A percentile compares a stretch with the other conserved stretches of the same genome.
Evolutionary conservation across 35 echinoderm and acorn worm species (phyloP).

Genomic region (Apostichopus californicus): DNA sequence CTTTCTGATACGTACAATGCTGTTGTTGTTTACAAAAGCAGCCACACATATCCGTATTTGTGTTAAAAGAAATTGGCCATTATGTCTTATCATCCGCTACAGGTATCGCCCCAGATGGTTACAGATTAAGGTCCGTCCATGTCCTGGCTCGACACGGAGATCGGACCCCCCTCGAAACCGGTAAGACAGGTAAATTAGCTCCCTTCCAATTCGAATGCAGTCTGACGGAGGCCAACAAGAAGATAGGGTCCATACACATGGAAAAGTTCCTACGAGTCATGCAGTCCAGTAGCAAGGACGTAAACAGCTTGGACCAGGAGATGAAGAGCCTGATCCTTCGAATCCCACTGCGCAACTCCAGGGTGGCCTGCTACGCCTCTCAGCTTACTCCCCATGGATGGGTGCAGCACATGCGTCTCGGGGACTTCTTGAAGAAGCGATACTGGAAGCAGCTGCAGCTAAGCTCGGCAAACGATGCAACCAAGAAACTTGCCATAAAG

Average conservation of each 20-base stretch:
- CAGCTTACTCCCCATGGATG: slow-evolving; percentile 40
- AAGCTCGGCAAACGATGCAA: background rate
- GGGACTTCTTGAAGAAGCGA: slow-evolving; percentile 8
- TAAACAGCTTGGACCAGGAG: background rate
- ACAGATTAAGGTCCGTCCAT: slow-evolving; percentile 14
- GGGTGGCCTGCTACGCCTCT: background rate
- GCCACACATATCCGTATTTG: too few species aligned
- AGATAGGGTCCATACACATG: slow-evolving; percentile 40
- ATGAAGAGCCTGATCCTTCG: background rate
- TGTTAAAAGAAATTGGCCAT: background rate
- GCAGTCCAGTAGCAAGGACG: background rate
- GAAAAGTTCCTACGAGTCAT: slow-evolving; percentile 1
- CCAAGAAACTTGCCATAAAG: slow-evolving; percentile 12
- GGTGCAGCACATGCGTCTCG: slow-evolving; percentile 49
- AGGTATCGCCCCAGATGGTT: slow-evolving; percentile 1
- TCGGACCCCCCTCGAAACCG: slow-evolving; percentile 18
- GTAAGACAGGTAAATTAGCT: slow-evolving; percentile 29
- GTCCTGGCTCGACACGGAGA: slow-evolving; percentile 47
- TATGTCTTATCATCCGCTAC: background rate
- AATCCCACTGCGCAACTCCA: slow-evolving; percentile 1
- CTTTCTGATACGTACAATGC: too few species aligned
- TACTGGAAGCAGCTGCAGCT: slow-evolving; percentile 22
- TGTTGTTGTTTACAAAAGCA: too few species aligned
- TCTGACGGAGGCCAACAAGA: slow-evolving; percentile 31
- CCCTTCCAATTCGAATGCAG: slow-evolving; percentile 38